phyloP scores from a whole-genome alignment of 1,140 invertebrate genomes.

The Zaprionus inermis region DNA sequence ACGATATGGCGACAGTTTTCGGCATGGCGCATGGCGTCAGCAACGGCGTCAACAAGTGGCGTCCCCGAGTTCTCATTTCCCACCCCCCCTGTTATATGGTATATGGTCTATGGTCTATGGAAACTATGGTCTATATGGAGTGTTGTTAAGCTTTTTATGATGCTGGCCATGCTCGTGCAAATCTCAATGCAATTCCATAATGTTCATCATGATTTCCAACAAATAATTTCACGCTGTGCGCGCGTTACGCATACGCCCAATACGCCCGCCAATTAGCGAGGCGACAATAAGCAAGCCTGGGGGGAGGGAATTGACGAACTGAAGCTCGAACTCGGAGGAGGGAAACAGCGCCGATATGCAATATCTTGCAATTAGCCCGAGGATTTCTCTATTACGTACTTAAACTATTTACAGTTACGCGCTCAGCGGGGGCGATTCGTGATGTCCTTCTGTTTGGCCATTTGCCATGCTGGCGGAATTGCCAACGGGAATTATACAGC shows the following conservation, averaged over 20 bases:
- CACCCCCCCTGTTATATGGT: too few relatives aligned
- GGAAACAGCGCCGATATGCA: neutral
- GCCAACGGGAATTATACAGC: conserved; percentile 12
- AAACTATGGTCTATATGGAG: neutral
- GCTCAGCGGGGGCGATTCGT: conserved; percentile 51
- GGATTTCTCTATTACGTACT: conserved; percentile 65
- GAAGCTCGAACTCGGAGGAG: too few relatives aligned
- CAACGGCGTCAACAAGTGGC: neutral
- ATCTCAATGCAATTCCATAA: conserved; percentile 74
- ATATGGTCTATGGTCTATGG: too few relatives aligned
- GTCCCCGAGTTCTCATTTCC: neutral
- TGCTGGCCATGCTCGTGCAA: conserved; percentile 26
- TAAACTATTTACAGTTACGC: conserved; percentile 73
- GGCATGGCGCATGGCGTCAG: neutral
- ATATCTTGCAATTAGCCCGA: conserved; percentile 69
- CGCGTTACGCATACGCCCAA: conserved; percentile 60
- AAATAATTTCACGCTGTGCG: conserved; percentile 49
- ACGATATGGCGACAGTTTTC: neutral
- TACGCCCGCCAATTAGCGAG: conserved; percentile 22
- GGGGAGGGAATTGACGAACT: neutral
- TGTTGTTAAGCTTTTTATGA: neutral
- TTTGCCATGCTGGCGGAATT: conserved; percentile 19
- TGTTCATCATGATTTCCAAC: conserved; percentile 40
- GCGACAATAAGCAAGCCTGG: neutral
- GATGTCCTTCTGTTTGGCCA: conserved; percentile 37